phyloP scores from a whole-genome alignment of 2,797 vertebrate species.

The Falco peregrinus region DNA sequence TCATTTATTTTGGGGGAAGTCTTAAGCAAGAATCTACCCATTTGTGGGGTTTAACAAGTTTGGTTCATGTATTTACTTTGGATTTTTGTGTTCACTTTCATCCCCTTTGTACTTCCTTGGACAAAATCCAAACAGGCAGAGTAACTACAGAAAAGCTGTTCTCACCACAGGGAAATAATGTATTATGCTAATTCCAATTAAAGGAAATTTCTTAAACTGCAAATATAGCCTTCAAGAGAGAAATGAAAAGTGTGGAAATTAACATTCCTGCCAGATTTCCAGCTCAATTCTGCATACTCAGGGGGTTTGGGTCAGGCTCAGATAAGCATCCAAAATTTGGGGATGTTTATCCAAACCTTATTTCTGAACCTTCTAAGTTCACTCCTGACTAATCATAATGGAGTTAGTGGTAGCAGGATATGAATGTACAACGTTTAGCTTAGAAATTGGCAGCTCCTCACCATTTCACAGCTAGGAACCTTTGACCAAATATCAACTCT shows the following conservation, averaged over 20 bases:
- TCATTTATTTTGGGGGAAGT: neutral
- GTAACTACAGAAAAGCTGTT: conserved; percentile 65
- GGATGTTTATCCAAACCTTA: conserved; percentile 67
- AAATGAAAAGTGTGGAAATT: conserved; percentile 69
- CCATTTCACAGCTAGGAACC: conserved; percentile 62
- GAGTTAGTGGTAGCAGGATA: conserved; percentile 65
- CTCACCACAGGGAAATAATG: conserved; percentile 69
- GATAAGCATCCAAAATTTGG: conserved; percentile 69
- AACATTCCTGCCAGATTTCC: conserved; percentile 69
- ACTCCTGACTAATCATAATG: conserved; percentile 51
- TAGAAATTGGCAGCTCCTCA: conserved; percentile 66
- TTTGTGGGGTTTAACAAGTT: conserved; percentile 28
- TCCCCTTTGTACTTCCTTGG: conserved; percentile 51
- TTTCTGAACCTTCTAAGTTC: conserved; percentile 63
- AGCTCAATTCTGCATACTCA: conserved; percentile 56
- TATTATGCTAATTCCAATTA: conserved; percentile 74
- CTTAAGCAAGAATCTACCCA: neutral
- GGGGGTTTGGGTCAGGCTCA: conserved; percentile 64
- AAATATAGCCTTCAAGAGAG: conserved; percentile 69
- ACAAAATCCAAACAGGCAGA: conserved; percentile 45
- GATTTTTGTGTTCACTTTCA: conserved; percentile 46
- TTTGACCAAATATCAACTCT: conserved; percentile 70
- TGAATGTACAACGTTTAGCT: conserved; percentile 59
- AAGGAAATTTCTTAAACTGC: conserved; percentile 66
- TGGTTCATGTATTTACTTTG: conserved; percentile 42